Percentiles rank a stretch among this genome's conserved stretches.
phyloP scores from a whole-genome alignment of 2,113 vertebrate species.

The Montifringilla adamsi region DNA sequence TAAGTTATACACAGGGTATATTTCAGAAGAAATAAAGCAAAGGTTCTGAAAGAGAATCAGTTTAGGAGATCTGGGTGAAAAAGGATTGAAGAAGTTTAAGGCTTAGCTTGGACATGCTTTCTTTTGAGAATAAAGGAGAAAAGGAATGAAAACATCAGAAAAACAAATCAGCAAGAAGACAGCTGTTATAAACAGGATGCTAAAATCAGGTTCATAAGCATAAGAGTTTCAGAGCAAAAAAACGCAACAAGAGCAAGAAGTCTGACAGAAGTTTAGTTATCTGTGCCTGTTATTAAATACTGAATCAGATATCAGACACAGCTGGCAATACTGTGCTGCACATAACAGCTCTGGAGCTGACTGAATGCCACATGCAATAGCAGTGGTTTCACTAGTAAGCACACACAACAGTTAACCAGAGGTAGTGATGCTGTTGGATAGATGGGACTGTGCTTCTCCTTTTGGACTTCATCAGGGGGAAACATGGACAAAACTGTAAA shows the following conservation, averaged over 20 bases:
- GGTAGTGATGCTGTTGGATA: neutral
- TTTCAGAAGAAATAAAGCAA: neutral
- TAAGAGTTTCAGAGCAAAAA: neutral
- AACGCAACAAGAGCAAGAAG: neutral
- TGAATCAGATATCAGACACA: neutral
- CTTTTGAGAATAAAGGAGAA: neutral
- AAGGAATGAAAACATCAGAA: neutral
- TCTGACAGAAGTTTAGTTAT: neutral
- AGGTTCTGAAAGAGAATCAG: neutral
- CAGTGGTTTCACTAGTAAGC: neutral
- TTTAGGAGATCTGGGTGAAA: neutral
- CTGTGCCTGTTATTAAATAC: neutral
- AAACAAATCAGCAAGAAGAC: neutral
- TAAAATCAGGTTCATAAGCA: neutral
- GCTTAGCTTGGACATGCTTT: neutral
- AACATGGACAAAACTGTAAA: neutral
- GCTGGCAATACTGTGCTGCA: neutral
- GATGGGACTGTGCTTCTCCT: neutral
- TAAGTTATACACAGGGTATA: neutral
- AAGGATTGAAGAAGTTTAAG: neutral
- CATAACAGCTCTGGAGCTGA: neutral
- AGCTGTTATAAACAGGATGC: neutral
- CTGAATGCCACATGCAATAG: neutral
- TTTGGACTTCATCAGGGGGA: neutral
- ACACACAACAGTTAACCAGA: neutral